Percentiles rank a stretch among this genome's conserved stretches.
Conservation (phyloP, 2,113 vertebrate genomes). For the Forbesichthys agassizii region DNA sequence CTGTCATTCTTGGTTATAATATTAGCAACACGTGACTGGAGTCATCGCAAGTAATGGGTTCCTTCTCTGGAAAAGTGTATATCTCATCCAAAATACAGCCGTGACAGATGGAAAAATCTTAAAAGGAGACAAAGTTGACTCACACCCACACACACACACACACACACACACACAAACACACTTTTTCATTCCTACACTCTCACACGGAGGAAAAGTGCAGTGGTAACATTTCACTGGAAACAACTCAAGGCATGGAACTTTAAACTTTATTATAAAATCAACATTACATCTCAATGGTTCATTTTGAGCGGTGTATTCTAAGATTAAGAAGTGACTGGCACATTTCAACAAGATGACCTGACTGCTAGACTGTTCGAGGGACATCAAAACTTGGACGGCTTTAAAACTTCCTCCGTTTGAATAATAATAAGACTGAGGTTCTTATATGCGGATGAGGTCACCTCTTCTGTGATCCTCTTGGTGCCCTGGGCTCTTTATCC, state of each 20-base stretch:
- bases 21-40: slow-evolving; percentile 22
- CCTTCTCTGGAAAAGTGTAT: slow-evolving; percentile 30
- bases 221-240: slow-evolving; percentile 47
- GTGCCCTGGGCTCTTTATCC: no score
- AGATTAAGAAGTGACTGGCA: slow-evolving; percentile 7
- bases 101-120: slow-evolving; percentile 45
- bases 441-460: no score
- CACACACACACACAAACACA: neutral
- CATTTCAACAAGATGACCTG: slow-evolving; percentile 27
- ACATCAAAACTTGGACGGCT: no score
- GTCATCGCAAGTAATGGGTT: slow-evolving; percentile 22
- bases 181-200: slow-evolving; percentile 31
- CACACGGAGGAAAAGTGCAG: slow-evolving; percentile 38
- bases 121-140: slow-evolving; percentile 40
- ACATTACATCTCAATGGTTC: slow-evolving; percentile 20
- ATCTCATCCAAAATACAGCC: slow-evolving; percentile 39
- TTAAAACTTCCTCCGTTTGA: no score
- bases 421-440: no score
- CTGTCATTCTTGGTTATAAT: slow-evolving; percentile 5
- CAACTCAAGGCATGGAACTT: slow-evolving; percentile 15
- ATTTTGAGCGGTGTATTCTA: slow-evolving; percentile 16
- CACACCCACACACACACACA: no score
- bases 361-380: neutral
- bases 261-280: slow-evolving; percentile 34
- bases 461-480: no score